A percentile compares a stretch with the other conserved stretches of the same genome.
Conservation (phyloP, 2,888 invertebrate species). For the Taphrorychus bicolor region DNA sequence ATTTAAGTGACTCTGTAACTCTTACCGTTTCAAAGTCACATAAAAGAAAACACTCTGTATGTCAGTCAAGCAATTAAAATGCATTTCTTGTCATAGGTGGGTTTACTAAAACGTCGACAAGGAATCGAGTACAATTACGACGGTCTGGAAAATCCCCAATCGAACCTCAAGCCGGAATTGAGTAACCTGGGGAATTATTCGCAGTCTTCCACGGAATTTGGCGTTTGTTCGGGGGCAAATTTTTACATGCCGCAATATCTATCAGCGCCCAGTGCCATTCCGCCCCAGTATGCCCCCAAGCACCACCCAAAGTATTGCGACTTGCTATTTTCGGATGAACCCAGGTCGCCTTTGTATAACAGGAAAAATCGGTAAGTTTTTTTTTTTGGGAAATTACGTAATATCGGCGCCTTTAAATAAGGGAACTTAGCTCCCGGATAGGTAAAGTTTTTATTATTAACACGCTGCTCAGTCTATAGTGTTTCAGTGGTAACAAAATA, state of each 20-base stretch:
- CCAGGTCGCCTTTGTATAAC: conserved; percentile 52
- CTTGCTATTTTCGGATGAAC: conserved; percentile 51
- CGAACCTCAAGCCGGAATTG: conserved; percentile 27
- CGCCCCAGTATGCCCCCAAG: conserved; percentile 53
- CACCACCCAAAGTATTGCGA: conserved; percentile 51
- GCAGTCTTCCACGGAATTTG: conserved; percentile 44
- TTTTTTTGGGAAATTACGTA: neutral
- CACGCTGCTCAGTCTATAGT: too few relatives aligned
- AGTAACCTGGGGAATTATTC: conserved; percentile 26
- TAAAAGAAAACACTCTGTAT: too few relatives aligned
- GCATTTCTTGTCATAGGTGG: conserved; percentile 42
- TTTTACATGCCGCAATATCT: conserved; percentile 52
- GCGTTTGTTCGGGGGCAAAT: conserved; percentile 47
- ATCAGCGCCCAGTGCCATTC: conserved; percentile 51
- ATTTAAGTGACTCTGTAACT: too few relatives aligned
- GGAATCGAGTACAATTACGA: conserved; percentile 49
- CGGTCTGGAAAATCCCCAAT: conserved; percentile 43
- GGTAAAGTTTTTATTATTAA: too few relatives aligned
- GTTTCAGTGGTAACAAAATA: too few relatives aligned
- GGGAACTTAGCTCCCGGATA: too few relatives aligned
- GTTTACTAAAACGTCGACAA: conserved; percentile 51
- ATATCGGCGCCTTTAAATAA: too few relatives aligned
- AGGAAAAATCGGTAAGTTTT: conserved; percentile 43
- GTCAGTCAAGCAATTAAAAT: too few relatives aligned
- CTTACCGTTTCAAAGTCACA: too few relatives aligned